These are phyloP conservation scores for Mus caroli DNA, from an alignment of 2,797 vertebrate species.

Conservation along the genomic window DNA sequence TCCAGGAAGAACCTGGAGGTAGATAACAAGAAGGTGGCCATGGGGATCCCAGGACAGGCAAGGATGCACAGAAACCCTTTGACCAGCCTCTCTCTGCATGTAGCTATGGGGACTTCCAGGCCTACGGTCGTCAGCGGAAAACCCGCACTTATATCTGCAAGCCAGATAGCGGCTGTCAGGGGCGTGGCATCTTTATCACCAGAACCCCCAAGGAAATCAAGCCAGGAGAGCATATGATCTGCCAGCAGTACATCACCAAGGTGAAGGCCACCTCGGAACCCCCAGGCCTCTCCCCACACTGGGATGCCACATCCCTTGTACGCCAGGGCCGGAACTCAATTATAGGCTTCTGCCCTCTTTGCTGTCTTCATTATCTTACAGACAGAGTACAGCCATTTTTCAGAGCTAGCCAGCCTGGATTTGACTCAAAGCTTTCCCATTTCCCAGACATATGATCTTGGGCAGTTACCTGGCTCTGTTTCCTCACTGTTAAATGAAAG, in stretches of 20 bases:
- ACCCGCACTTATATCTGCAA: conserved; percentile 89
- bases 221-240: conserved; percentile 90
- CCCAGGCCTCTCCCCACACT: not conserved
- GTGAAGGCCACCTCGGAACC: conserved; percentile 73
- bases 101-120: conserved; percentile 90
- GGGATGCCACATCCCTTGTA: not conserved
- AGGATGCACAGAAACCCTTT: not conserved
- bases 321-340: not conserved
- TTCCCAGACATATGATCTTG: not conserved
- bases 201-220: conserved; percentile 87
- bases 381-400: not conserved
- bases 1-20: not conserved
- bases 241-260: conserved; percentile 91
- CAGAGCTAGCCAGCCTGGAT: not conserved
- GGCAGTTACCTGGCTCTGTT: not conserved
- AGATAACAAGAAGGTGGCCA: not conserved
- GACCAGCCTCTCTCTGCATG: conserved; percentile 36
- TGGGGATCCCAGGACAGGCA: not conserved
- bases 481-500: not conserved
- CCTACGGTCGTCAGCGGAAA: conserved; percentile 84
- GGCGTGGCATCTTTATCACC: conserved; percentile 88
- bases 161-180: conserved; percentile 88
- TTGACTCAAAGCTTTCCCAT: not conserved
- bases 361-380: fast-evolving
- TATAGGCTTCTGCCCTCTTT: not conserved